phyloP scores from a whole-genome alignment of 2,113 vertebrate species.

The Scomber scombrus region DNA sequence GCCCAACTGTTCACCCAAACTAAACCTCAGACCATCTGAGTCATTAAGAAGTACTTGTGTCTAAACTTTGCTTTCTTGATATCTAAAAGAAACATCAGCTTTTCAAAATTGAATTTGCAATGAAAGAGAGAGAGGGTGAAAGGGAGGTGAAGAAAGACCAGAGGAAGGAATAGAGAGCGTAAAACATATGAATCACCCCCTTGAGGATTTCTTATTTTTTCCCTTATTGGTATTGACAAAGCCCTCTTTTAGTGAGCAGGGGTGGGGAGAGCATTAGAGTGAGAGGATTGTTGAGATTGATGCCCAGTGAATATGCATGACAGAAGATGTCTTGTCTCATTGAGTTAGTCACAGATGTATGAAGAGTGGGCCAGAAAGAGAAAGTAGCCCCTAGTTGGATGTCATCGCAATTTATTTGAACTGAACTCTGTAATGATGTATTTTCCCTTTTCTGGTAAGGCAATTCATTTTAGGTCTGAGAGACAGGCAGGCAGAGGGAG shows the following conservation, averaged over 20 bases:
- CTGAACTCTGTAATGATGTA: constrained; percentile 54
- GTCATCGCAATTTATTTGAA: constrained; percentile 44
- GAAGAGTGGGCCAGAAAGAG: constrained; percentile 46
- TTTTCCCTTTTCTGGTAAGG: constrained; percentile 36
- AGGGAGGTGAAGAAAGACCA: background rate
- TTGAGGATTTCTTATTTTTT: constrained; percentile 24
- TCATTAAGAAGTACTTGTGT: constrained; percentile 30
- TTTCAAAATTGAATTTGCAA: constrained; percentile 33
- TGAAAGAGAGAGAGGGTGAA: background rate
- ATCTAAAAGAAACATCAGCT: constrained; percentile 35
- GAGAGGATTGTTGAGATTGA: constrained; percentile 71
- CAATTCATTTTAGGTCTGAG: constrained; percentile 56
- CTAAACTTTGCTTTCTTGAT: constrained; percentile 4
- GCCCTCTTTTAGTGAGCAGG: constrained; percentile 45
- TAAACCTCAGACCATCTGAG: constrained; percentile 22
- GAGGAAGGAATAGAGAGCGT: background rate
- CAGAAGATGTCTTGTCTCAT: constrained; percentile 68
- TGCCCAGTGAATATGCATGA: constrained; percentile 63
- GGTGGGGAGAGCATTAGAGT: constrained; percentile 53
- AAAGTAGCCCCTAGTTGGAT: constrained; percentile 62
- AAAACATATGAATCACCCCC: constrained; percentile 21
- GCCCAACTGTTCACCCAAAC: constrained; percentile 18
- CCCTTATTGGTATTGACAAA: constrained; percentile 63
- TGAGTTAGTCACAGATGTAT: constrained; percentile 70
- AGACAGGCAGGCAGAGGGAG: constrained; percentile 31